Percentiles rank a stretch among this genome's conserved stretches.
phyloP scores from a whole-genome alignment of 1,140 invertebrate species.

The Drosophila kepulauana region DNA sequence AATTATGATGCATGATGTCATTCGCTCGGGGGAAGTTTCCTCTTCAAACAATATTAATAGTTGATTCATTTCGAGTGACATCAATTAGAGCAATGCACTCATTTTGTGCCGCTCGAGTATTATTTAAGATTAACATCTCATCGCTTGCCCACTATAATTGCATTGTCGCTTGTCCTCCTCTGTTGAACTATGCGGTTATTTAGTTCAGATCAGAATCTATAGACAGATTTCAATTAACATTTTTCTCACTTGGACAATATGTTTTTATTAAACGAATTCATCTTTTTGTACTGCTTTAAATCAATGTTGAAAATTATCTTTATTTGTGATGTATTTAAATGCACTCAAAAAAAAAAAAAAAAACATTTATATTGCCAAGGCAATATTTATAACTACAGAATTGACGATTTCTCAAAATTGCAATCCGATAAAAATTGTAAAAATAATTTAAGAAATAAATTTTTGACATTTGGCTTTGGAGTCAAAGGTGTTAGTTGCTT shows the following conservation, averaged over 20 bases:
- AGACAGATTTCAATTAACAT: constrained; percentile 1
- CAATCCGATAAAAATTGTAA: too few relatives aligned
- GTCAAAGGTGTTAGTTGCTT: too few relatives aligned
- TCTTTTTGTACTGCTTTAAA: too few relatives aligned
- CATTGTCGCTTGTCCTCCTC: neutral
- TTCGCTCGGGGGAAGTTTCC: neutral
- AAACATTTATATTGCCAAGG: too few relatives aligned
- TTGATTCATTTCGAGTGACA: constrained; percentile 8
- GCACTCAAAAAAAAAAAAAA: too few relatives aligned
- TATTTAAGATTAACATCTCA: constrained; percentile 20
- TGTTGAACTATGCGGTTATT: neutral
- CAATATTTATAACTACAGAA: too few relatives aligned
- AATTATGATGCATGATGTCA: constrained; percentile 4
- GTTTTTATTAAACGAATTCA: too few relatives aligned
- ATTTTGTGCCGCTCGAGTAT: constrained; percentile 6
- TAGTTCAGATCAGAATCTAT: neutral
- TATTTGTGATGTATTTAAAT: too few relatives aligned
- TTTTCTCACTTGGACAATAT: neutral
- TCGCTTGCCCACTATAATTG: constrained; percentile 1
- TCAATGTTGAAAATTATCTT: too few relatives aligned
- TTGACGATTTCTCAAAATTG: too few relatives aligned
- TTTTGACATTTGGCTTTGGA: too few relatives aligned
- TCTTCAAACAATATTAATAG: neutral
- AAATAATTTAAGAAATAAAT: too few relatives aligned
- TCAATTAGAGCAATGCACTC: constrained; percentile 6